phyloP scores from a whole-genome alignment of 1,140 invertebrate genomes.

The Solenopsis invicta region DNA sequence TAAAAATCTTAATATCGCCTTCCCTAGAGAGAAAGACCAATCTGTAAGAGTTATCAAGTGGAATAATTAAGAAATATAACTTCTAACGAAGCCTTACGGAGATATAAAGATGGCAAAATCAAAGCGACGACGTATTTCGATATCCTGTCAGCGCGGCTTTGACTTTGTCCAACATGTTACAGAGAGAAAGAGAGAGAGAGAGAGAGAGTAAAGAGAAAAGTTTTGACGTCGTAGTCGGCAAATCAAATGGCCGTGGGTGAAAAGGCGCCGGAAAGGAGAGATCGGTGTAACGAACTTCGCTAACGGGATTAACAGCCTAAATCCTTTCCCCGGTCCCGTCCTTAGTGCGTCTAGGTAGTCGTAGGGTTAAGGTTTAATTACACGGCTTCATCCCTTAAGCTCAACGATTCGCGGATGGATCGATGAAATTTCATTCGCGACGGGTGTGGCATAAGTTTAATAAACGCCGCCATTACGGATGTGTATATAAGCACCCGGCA shows the following conservation, averaged over 20 bases:
- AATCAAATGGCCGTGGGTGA: conserved; percentile 63
- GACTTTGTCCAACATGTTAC: conserved; percentile 53
- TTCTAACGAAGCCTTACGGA: not conserved
- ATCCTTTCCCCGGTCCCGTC: conserved; percentile 51
- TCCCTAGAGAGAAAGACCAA: not conserved
- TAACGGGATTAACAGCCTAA: conserved; percentile 75
- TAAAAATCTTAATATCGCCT: not conserved
- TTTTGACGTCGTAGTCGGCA: conserved; percentile 61
- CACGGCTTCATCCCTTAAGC: conserved; percentile 73
- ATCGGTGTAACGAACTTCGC: conserved; percentile 75
- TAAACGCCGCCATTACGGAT: conserved; percentile 10
- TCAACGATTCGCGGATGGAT: conserved; percentile 67
- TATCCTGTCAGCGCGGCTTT: conserved; percentile 26
- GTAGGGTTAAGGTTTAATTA: conserved; percentile 76
- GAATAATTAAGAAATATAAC: conserved; percentile 33
- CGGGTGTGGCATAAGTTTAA: conserved; percentile 36
- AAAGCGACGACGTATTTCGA: conserved; percentile 51
- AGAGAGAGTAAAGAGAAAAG: conserved; percentile 64
- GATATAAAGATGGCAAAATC: conserved; percentile 30
- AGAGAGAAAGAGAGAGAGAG: not conserved
- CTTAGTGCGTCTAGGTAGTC: conserved; percentile 51
- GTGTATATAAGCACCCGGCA: not conserved
- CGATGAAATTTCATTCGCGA: conserved; percentile 68
- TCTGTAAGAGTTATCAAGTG: conserved; percentile 20
- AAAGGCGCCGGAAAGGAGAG: conserved; percentile 68